Evolutionary conservation across 2,797 vertebrate genomes (phyloP).

Genomic region (Xiphophorus birchmanni): DNA sequence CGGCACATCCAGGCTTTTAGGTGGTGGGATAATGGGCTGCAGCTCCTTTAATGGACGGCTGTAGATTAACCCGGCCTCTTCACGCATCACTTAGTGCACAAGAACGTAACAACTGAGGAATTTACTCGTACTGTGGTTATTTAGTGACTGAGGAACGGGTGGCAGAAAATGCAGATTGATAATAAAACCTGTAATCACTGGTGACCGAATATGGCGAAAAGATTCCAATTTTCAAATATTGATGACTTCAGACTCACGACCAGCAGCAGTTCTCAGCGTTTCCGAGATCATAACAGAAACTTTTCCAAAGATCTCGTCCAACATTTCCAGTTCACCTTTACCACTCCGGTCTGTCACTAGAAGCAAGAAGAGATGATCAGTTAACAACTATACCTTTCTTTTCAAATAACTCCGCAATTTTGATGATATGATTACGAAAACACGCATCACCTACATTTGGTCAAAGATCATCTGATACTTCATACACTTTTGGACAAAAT

Average conservation of each 20-base stretch:
- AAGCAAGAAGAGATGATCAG: too few relatives aligned
- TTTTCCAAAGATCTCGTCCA: background rate
- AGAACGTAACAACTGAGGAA: background rate
- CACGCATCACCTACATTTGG: background rate
- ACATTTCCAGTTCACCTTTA: background rate
- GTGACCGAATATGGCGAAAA: background rate
- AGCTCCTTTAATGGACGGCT: slow-evolving; percentile 24
- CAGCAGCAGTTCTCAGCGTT: background rate
- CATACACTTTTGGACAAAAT: background rate
- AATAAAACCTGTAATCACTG: background rate
- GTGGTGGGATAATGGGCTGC: slow-evolving; percentile 21
- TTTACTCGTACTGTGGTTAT: background rate
- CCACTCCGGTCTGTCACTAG: background rate
- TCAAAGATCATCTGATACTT: background rate
- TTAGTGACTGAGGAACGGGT: background rate
- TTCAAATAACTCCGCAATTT: background rate
- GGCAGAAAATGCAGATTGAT: background rate
- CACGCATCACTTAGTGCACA: background rate
- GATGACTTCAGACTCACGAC: background rate
- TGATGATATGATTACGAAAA: background rate
- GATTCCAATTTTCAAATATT: background rate
- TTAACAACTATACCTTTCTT: background rate
- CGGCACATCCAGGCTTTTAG: slow-evolving; percentile 8
- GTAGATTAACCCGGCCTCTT: background rate
- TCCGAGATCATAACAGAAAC: background rate